phyloP scores from a whole-genome alignment of 2,888 invertebrate species.

The Polymixis flavicincta region DNA sequence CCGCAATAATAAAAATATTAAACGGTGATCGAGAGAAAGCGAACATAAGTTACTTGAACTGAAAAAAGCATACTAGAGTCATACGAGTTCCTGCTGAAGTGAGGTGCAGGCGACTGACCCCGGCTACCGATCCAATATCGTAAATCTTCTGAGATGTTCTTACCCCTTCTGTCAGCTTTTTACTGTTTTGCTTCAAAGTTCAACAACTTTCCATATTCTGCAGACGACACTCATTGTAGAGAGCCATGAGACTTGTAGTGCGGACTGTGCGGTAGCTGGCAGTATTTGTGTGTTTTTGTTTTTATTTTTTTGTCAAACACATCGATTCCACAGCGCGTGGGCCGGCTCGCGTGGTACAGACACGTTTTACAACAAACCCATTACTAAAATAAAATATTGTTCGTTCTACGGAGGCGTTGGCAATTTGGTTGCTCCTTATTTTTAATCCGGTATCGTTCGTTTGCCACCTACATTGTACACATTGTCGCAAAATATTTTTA shows the following conservation, averaged over 20 bases:
- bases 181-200: constrained; percentile 77
- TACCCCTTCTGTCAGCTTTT: constrained; percentile 74
- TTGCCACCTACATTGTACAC: constrained; percentile 75
- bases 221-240: constrained; percentile 68
- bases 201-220: constrained; percentile 77
- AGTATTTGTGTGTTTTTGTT: constrained; percentile 48
- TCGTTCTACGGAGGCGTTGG: constrained; percentile 73
- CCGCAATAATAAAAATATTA: constrained; percentile 72
- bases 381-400: constrained; percentile 67
- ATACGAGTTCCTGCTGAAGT: constrained; percentile 68
- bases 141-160: constrained; percentile 77
- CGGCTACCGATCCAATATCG: constrained; percentile 76
- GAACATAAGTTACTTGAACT: constrained; percentile 70
- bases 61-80: constrained; percentile 65
- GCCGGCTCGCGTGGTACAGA: constrained; percentile 71
- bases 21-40: constrained; percentile 71
- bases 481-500: constrained; percentile 75
- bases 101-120: constrained; percentile 78
- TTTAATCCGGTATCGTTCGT: constrained; percentile 66
- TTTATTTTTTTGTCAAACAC: constrained; percentile 60
- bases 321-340: constrained; percentile 66
- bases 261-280: constrained; percentile 53
- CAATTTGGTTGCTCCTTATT: constrained; percentile 74
- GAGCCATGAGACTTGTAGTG: constrained; percentile 54
- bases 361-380: constrained; percentile 69